phyloP scores from a whole-genome alignment of 2,797 vertebrate genomes.

The Rhincodon typus region DNA sequence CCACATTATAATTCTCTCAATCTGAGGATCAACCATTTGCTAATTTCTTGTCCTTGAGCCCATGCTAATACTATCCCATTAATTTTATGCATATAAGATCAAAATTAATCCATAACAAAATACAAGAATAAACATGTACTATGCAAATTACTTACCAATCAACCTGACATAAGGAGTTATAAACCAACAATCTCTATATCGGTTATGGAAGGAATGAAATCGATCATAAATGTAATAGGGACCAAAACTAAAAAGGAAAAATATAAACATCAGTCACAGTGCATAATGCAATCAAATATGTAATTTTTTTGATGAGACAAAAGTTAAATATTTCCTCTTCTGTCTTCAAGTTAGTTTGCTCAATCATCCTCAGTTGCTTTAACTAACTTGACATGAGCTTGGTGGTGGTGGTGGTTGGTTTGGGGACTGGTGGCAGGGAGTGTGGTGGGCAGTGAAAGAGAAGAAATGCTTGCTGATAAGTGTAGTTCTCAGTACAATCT shows the following conservation, averaged over 20 bases:
- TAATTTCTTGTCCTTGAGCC: background rate
- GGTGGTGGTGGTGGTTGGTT: no score
- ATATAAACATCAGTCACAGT: background rate
- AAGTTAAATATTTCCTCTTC: background rate
- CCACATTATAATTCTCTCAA: background rate
- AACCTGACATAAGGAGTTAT: background rate
- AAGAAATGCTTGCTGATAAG: background rate
- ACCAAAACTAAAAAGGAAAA: background rate
- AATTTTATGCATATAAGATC: background rate
- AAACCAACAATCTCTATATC: background rate
- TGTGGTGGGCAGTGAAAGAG: background rate
- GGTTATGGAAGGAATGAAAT: conserved; percentile 1
- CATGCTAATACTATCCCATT: background rate
- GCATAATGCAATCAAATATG: background rate
- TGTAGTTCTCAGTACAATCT: background rate
- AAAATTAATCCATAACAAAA: background rate
- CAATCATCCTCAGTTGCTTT: no score
- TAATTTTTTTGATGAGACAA: background rate
- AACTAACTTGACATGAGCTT: no score
- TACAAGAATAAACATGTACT: background rate
- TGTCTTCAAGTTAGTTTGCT: background rate
- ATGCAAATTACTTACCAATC: conserved; percentile 19
- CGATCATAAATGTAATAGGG: background rate
- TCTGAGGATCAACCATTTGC: background rate
- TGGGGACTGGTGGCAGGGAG: no score